Evolutionary conservation across 2,888 invertebrate species (phyloP).

Genomic region (Microctonus hyperodae): DNA sequence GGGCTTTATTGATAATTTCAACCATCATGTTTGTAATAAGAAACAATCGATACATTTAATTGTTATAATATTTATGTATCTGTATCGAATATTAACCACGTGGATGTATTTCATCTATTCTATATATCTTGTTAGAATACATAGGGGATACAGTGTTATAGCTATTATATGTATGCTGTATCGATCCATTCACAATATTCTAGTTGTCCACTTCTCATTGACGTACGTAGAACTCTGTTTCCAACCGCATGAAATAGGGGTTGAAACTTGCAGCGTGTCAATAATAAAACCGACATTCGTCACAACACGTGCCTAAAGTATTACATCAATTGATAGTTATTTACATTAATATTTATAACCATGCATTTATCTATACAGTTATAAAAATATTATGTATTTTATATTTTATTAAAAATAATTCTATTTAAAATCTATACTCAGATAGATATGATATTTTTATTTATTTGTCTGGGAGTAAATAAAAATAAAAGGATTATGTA

Average conservation of each 20-base stretch:
- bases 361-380: too few species aligned
- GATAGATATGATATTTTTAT: too few species aligned
- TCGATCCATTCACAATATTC: not conserved
- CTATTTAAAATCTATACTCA: too few species aligned
- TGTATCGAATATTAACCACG: too few species aligned
- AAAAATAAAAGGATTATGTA: conserved; percentile 19
- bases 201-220: not conserved
- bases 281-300: not conserved
- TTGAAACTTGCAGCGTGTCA: not conserved
- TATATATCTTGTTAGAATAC: too few species aligned
- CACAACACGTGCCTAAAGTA: not conserved
- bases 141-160: not conserved
- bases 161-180: not conserved
- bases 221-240: too few species aligned
- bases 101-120: not conserved
- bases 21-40: not conserved
- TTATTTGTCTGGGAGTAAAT: not conserved
- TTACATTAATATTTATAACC: too few species aligned
- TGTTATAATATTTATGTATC: not conserved
- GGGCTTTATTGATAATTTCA: too few species aligned
- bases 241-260: not conserved
- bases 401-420: too few species aligned
- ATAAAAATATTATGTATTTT: too few species aligned
- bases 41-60: conserved; percentile 4
- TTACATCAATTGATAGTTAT: too few species aligned